Evolutionary conservation across 2,113 vertebrate genomes (phyloP).

Genomic region (Nesospiza acunhae): DNA sequence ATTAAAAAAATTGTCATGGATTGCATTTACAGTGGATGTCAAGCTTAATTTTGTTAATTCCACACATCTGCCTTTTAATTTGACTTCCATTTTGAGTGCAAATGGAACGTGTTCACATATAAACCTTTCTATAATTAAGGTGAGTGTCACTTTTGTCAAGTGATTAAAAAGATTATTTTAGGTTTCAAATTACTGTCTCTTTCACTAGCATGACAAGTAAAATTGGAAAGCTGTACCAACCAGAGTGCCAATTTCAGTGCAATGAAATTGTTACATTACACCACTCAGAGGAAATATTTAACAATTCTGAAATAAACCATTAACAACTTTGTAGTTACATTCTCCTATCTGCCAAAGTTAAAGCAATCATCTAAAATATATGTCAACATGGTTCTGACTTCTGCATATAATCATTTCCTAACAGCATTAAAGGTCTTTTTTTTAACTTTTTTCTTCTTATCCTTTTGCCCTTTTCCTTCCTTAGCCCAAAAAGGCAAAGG

Average conservation of each 20-base stretch:
- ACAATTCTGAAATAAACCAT: background rate
- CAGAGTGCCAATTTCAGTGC: background rate
- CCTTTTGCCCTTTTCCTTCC: background rate
- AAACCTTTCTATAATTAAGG: slow-evolving; percentile 42
- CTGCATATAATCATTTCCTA: background rate
- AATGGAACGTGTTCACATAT: background rate
- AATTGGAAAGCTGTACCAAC: slow-evolving; percentile 30
- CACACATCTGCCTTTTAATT: slow-evolving; percentile 38
- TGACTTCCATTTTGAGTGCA: slow-evolving; percentile 32
- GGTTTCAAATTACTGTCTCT: slow-evolving; percentile 46
- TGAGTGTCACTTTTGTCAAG: slow-evolving; percentile 49
- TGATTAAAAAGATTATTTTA: slow-evolving; percentile 52
- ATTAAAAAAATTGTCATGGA: background rate
- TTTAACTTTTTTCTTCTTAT: background rate
- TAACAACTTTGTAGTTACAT: background rate
- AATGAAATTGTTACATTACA: background rate
- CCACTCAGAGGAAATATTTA: background rate
- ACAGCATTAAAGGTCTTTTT: background rate
- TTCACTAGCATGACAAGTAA: slow-evolving; percentile 35
- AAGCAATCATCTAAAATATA: background rate
- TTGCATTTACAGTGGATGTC: background rate
- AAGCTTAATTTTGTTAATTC: slow-evolving; percentile 52
- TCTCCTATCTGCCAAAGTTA: background rate
- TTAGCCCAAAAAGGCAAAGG: background rate
- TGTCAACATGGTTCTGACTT: background rate